Evolutionary conservation across 2,113 vertebrate species (phyloP), one percentile per base, ranked within the genome.

Genomic region (Nematolebias whitei): DNA sequence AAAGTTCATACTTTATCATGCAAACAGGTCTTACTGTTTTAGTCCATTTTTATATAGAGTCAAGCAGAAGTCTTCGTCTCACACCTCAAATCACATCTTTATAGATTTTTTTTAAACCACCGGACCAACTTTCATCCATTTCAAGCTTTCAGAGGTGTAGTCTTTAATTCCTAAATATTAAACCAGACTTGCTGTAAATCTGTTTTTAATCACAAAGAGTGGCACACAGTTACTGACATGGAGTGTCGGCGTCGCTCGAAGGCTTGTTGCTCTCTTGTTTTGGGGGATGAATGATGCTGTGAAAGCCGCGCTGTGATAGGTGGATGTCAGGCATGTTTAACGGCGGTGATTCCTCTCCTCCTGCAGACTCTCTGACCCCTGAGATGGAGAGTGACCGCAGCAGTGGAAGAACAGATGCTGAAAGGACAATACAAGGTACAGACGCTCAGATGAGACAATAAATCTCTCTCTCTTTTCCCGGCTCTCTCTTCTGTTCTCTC

Each of bases 381-480:
- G 97, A 99, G 96, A 96, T 98, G 94, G 98, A 99, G 94, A 96
- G 95, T 95, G 98, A 99, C 96, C 98, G 96, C 94, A 96, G 95
- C 82, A 95, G 95, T 93, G 94, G 95, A 93, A 96, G 98, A 98
- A 96, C 98, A 98, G 98, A 99, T 97, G 96, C 98, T 95, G 98
- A 99, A 95, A 99, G 98, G 96, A 97, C 98, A 98, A 98, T 99
- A 98, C 98, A 99, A 99, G 98, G 97, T 98, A 97, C 92, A 94
- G 94, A 94, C 94, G 92, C 94, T 93, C 93, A 93, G 93, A 96
- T 94, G 94, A 94, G 94, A 94, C 95, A 91, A 98, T 98, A 98
- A 98, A 98, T 97, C 95, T 97, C 85, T 85, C 78, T 86, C 79
- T 81, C 79, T 84, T 78, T 80, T 72, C 70, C 85, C 76, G 73